These are phyloP conservation scores for Blera fallax DNA, from an alignment of 2,888 invertebrate genomes.

Conservation along the genomic window DNA sequence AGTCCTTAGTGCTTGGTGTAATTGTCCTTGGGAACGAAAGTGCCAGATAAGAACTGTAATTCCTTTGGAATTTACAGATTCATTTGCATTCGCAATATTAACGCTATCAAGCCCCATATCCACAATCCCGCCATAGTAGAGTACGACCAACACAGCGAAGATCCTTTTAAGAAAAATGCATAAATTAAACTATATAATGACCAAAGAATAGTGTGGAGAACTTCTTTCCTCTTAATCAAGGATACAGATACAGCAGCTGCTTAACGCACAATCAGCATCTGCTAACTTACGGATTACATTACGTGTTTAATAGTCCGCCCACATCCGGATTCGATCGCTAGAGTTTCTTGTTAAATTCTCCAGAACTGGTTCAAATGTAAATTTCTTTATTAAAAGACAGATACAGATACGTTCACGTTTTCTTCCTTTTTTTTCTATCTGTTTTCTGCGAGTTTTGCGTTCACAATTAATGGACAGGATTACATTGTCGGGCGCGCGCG, in stretches of 20 bases:
- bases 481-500: conserved; percentile 43
- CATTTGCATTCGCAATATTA: conserved; percentile 52
- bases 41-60: conserved; percentile 28
- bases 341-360: conserved; percentile 12
- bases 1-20: background rate
- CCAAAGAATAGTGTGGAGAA: conserved; percentile 26
- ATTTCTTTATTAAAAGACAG: conserved; percentile 36
- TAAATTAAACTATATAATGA: conserved; percentile 50
- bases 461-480: conserved; percentile 59
- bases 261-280: conserved; percentile 46
- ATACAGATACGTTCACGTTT: background rate
- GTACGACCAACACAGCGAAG: background rate
- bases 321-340: conserved; percentile 53
- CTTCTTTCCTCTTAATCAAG: conserved; percentile 31
- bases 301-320: conserved; percentile 61
- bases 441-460: conserved; percentile 5
- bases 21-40: conserved; percentile 2
- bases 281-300: conserved; percentile 63
- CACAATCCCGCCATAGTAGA: background rate
- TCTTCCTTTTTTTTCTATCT: too few relatives aligned
- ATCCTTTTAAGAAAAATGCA: conserved; percentile 27
- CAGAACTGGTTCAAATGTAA: conserved; percentile 49
- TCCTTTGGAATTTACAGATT: conserved; percentile 36
- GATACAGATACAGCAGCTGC: background rate
- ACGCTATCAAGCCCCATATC: conserved; percentile 5